Base-by-base conservation (phyloP, 2,113 vertebrate genomes). In the Cygnus buccinator region DNA sequence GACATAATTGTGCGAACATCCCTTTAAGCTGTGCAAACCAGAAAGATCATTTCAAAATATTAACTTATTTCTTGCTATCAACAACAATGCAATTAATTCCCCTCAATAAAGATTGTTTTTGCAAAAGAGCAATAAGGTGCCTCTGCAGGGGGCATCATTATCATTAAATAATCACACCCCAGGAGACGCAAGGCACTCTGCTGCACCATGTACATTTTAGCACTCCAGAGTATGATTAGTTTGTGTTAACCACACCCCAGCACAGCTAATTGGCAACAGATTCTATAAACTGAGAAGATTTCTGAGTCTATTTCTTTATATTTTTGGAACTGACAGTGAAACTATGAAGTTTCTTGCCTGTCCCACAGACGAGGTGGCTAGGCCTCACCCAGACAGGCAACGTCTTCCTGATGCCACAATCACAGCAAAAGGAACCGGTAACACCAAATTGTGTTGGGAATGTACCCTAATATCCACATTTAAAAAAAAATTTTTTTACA, bases 61-160 rank as follows among this genome's bases (percentile, higher is more conserved):
- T 97, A 96, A 95, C 97, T 96, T 95, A 93, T 97, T 98, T 98
- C 95, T 97, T 97, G 90, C 92, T 94, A 97, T 97, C 96, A 96
- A 96, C 97, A 97, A 92, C 97, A 97, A 97, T 97, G 97, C 98
- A 97, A 97, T 97, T 98, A 97, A 97, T 98, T 97, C 97, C 97
- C 97, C 96, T 94, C 70, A 16, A 95, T 97, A 96, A 98, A 98
- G 97, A 98, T 91, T 93, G 96, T 97, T 97, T 97, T 98, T 96
- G 95, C 89, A 93, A 97, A 96, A 96, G 97, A 96, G 95, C 97
- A 97, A 97, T 97, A 97, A 98, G 97, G 97, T 97, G 96, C 92
- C 96, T 97, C 97, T 97, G 97, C 97, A 93, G 96, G 97, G 94
- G 96, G 96, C 73, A 39, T 97, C 96, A 94, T 97, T 98, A 97